These are phyloP conservation scores for Agrypnus murinus DNA, from an alignment of 2,888 invertebrate genomes.

Conservation along the genomic window DNA sequence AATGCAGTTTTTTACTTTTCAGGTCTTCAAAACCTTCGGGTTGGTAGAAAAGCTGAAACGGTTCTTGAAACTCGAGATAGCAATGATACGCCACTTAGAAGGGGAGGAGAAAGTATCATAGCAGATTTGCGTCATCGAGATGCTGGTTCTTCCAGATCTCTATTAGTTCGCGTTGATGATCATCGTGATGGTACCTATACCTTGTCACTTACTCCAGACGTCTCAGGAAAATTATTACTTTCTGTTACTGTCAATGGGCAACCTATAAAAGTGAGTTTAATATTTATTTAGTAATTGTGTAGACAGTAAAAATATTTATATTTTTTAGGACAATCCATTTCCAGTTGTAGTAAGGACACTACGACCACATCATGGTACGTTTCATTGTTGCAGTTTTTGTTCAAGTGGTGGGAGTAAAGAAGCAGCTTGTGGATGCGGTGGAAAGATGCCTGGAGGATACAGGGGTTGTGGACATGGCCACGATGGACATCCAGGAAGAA, in stretches of 20 bases:
- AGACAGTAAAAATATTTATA: too few relatives aligned
- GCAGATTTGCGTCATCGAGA: constrained; percentile 75
- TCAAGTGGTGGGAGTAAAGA: constrained; percentile 84
- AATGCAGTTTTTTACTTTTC: too few relatives aligned
- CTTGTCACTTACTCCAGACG: constrained; percentile 77
- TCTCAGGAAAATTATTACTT: constrained; percentile 78
- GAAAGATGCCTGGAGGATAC: constrained; percentile 83
- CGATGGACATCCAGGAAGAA: constrained; percentile 84
- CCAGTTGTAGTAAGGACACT: constrained; percentile 78
- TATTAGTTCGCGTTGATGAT: constrained; percentile 75
- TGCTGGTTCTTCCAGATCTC: constrained; percentile 68
- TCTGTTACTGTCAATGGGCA: constrained; percentile 78
- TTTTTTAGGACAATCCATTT: constrained; percentile 81
- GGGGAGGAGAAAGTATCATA: constrained; percentile 78
- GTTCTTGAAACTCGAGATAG: constrained; percentile 77
- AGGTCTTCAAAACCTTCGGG: constrained; percentile 77
- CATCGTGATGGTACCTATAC: constrained; percentile 79
- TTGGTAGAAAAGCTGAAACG: constrained; percentile 77
- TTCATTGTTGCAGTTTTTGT: constrained; percentile 88
- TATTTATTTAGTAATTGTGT: constrained; percentile 13
- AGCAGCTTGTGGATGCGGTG: constrained; percentile 82
- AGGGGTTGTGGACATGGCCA: constrained; percentile 89
- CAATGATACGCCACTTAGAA: constrained; percentile 78
- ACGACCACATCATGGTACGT: constrained; percentile 81
- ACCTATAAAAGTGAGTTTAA: constrained; percentile 76